Percentiles rank a stretch among this genome's conserved stretches.
phyloP scores from a whole-genome alignment of 1,140 invertebrate species.

The Drosophila tropicalis region DNA sequence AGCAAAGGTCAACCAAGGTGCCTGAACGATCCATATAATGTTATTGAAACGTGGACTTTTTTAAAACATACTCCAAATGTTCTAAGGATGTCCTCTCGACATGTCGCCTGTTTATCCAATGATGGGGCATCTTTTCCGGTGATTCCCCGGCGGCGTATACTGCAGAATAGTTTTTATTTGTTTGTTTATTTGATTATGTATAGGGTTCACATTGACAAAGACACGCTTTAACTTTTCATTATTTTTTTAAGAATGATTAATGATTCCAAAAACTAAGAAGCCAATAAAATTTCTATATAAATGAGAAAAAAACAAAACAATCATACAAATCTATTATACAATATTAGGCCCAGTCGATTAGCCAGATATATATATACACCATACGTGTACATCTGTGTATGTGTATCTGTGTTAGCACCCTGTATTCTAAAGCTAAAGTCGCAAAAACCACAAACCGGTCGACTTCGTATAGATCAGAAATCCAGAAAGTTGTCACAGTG shows the following conservation, averaged over 20 bases:
- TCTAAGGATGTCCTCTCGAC: too few species aligned
- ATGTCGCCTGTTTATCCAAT: too few species aligned
- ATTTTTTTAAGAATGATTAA: neutral
- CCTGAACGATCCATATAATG: too few species aligned
- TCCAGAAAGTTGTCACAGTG: neutral
- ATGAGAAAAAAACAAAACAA: neutral
- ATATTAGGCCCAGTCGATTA: neutral
- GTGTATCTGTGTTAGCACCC: neutral
- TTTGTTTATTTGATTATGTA: too few species aligned
- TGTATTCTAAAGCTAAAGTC: slow-evolving; percentile 5
- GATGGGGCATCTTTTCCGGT: too few species aligned
- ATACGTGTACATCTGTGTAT: neutral
- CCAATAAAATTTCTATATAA: neutral
- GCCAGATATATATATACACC: neutral
- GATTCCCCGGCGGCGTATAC: too few species aligned
- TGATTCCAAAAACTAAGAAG: neutral
- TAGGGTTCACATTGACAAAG: too few species aligned
- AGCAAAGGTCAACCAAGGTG: too few species aligned
- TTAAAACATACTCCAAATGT: too few species aligned
- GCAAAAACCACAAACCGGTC: slow-evolving; percentile 1
- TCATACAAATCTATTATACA: neutral
- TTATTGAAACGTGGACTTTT: too few species aligned
- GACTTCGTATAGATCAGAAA: slow-evolving; percentile 1
- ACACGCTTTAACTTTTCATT: neutral
- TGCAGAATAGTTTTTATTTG: too few species aligned